These are phyloP conservation scores for Achroia grisella DNA, from an alignment of 1,140 invertebrate genomes.

Conservation along the genomic window DNA sequence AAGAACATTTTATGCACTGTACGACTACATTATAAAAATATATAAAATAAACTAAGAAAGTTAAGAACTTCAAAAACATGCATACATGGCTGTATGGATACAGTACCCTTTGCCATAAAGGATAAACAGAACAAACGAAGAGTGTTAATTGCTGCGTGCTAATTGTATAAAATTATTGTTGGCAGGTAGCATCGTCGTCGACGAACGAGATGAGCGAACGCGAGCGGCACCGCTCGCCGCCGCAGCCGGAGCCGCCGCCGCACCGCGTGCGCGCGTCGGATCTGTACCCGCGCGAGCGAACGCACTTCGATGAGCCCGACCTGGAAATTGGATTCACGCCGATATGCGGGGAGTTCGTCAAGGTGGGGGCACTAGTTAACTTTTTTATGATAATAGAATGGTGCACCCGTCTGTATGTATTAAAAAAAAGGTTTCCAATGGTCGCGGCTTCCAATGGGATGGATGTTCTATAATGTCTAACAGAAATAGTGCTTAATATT, in stretches of 20 bases:
- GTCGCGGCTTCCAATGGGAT: conserved; percentile 1
- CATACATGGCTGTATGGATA: no score
- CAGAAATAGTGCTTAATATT: no score
- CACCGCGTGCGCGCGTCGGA: conserved; percentile 61
- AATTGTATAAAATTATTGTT: not conserved
- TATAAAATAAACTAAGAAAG: no score
- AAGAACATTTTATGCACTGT: no score
- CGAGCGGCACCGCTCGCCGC: conserved; percentile 55
- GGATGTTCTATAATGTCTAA: no score
- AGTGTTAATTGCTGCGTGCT: no score
- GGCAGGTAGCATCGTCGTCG: conserved; percentile 30
- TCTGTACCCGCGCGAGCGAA: conserved; percentile 54
- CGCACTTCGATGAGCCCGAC: conserved; percentile 63
- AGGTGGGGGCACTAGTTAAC: conserved; percentile 31
- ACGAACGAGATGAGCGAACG: conserved; percentile 58
- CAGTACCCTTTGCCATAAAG: no score
- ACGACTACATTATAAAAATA: no score
- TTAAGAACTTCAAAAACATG: no score
- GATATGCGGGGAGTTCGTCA: conserved; percentile 67
- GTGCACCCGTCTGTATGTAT: no score
- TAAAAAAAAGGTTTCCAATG: not conserved
- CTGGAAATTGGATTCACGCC: conserved; percentile 58
- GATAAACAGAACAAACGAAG: no score
- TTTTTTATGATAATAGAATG: no score
- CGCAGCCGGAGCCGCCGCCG: conserved; percentile 55